These are phyloP conservation scores for Bemisia tabaci DNA, from an alignment of 1,140 invertebrate species.

Conservation along the genomic window DNA sequence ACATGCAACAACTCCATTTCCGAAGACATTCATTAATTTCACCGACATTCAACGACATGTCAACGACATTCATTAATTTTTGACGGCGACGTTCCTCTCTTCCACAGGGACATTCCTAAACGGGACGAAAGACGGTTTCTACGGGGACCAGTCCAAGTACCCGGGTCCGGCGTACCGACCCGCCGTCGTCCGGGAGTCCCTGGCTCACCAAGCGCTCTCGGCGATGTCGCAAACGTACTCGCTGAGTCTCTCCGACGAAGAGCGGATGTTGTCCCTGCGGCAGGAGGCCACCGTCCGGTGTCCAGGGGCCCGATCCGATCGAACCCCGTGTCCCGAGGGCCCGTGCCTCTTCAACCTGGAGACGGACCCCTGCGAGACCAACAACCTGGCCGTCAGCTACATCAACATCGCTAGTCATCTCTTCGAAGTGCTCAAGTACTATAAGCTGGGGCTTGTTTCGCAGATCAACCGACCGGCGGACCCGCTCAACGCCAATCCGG, in stretches of 20 bases:
- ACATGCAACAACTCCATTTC: too few species aligned
- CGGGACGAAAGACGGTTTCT: conserved; percentile 17
- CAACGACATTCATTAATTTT: too few species aligned
- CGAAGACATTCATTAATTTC: too few species aligned
- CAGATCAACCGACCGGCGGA: conserved; percentile 31
- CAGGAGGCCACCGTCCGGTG: conserved; percentile 28
- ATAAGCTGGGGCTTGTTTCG: conserved; percentile 26
- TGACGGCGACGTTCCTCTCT: too few species aligned
- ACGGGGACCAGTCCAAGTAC: conserved; percentile 14
- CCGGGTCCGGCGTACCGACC: conserved; percentile 19
- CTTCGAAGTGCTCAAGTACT: conserved; percentile 30
- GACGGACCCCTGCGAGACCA: conserved; percentile 50
- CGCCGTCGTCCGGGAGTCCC: conserved; percentile 15
- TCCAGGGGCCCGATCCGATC: conserved; percentile 5
- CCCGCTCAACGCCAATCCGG: conserved; percentile 32
- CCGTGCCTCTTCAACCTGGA: conserved; percentile 50
- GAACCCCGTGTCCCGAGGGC: conserved; percentile 11
- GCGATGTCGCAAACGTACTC: conserved; percentile 12
- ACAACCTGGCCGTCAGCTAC: conserved; percentile 38
- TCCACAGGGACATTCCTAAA: conserved; percentile 15
- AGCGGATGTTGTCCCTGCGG: conserved; percentile 23
- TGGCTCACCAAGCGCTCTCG: conserved; percentile 16
- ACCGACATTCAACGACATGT: too few species aligned
- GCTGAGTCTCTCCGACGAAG: conserved; percentile 15
- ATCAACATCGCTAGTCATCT: conserved; percentile 31